phyloP scores from a whole-genome alignment of 2,797 vertebrate genomes.

The Chiroxiphia lanceolata region DNA sequence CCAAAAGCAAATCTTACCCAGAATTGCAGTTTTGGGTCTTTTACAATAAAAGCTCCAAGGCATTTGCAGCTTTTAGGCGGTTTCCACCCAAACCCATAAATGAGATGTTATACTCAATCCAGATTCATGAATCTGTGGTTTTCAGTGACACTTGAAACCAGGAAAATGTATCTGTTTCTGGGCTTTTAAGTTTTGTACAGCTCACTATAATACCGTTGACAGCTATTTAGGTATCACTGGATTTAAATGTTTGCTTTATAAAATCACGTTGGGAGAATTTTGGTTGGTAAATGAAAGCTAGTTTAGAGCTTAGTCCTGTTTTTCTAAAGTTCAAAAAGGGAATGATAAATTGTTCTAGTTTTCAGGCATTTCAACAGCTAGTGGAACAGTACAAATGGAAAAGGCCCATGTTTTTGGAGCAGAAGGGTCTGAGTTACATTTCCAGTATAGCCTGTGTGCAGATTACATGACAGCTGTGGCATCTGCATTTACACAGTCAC shows the following conservation, averaged over 20 bases:
- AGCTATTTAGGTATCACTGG: conserved; percentile 51
- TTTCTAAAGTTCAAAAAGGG: conserved; percentile 47
- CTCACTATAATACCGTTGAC: conserved; percentile 17
- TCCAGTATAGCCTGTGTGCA: background rate
- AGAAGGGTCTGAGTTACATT: conserved; percentile 36
- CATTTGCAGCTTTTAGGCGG: conserved; percentile 26
- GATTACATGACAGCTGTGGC: conserved; percentile 49
- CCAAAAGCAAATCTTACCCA: background rate
- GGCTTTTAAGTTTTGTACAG: conserved; percentile 38
- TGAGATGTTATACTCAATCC: conserved; percentile 33
- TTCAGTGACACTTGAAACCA: conserved; percentile 47
- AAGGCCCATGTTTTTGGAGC: background rate
- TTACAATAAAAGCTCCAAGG: conserved; percentile 24
- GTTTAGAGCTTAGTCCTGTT: conserved; percentile 26
- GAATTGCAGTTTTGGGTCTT: conserved; percentile 2
- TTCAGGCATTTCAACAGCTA: conserved; percentile 40
- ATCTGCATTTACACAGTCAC: conserved; percentile 50
- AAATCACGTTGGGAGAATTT: conserved; percentile 55
- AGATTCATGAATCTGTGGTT: conserved; percentile 47
- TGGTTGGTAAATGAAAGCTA: conserved; percentile 42
- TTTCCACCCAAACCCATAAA: conserved; percentile 51
- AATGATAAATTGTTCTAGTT: conserved; percentile 57
- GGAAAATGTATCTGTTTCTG: conserved; percentile 51
- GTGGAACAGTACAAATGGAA: conserved; percentile 36
- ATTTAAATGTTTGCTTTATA: conserved; percentile 62